Percentiles rank a stretch among this genome's conserved stretches.
Evolutionary conservation across 1,140 invertebrate species (phyloP).

Genomic region (Wasmannia auropunctata): DNA sequence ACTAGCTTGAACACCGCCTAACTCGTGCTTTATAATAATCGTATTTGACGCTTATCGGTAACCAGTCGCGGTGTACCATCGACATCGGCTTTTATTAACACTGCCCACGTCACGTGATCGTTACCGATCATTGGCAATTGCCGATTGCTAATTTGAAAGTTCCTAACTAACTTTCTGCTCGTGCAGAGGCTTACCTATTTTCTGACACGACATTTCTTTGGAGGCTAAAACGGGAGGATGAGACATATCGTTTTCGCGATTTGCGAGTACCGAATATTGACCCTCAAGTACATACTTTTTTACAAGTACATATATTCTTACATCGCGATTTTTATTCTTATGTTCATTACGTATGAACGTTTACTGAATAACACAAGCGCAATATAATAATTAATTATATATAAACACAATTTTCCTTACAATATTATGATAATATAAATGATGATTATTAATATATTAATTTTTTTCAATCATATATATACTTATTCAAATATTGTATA

Average conservation of each 20-base stretch:
- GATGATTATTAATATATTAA: slow-evolving; percentile 8
- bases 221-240: not conserved
- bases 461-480: not conserved
- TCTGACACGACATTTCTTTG: slow-evolving; percentile 23
- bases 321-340: not conserved
- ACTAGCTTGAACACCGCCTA: slow-evolving; percentile 53
- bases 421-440: not conserved
- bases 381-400: slow-evolving; percentile 21
- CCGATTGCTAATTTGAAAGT: slow-evolving; percentile 52
- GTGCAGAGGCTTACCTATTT: slow-evolving; percentile 44
- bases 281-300: slow-evolving; percentile 2
- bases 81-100: slow-evolving; percentile 9
- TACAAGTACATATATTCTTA: not conserved
- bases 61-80: not conserved
- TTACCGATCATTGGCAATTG: slow-evolving; percentile 24
- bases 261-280: slow-evolving; percentile 22
- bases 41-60: slow-evolving; percentile 11
- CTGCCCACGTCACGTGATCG: not conserved
- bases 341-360: not conserved
- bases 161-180: slow-evolving; percentile 67
- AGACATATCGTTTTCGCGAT: slow-evolving; percentile 9
- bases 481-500: not conserved
- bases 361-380: not conserved
- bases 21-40: slow-evolving; percentile 21
- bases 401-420: not conserved